phyloP scores from a whole-genome alignment of 2,113 vertebrate genomes.

The Ochotona curzoniae region DNA sequence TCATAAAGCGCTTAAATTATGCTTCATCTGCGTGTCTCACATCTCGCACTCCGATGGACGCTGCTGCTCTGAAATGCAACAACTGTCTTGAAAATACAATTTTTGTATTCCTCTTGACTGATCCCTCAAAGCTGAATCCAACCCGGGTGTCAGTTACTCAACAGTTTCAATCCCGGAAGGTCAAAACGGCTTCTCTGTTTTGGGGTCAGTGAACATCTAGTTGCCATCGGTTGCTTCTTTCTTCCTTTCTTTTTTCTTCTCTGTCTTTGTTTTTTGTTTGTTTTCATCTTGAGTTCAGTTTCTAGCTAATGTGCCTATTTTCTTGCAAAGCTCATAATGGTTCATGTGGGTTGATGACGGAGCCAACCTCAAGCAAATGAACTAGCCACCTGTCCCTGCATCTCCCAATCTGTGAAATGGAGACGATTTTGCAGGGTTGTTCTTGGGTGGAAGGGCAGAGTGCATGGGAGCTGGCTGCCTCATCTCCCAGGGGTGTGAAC shows the following conservation, averaged over 20 bases:
- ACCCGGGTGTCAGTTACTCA: not conserved
- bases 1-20: not conserved
- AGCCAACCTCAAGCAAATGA: not conserved
- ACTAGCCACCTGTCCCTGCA: not conserved
- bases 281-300: conserved; percentile 23
- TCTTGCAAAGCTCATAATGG: not conserved
- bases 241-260: not conserved
- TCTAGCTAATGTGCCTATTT: not conserved
- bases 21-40: not conserved
- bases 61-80: not conserved
- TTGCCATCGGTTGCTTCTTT: not conserved
- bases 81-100: not conserved
- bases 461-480: fast-evolving
- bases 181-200: conserved; percentile 5
- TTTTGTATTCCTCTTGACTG: not conserved
- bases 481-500: not conserved
- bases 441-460: fast-evolving
- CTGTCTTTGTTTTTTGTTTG: too few species aligned
- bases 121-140: not conserved
- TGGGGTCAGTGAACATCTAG: conserved; percentile 1
- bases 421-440: not conserved
- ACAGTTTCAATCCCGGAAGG: conserved; percentile 45
- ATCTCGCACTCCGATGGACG: not conserved
- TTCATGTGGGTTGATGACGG: not conserved
- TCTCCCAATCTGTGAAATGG: not conserved